phyloP scores from a whole-genome alignment of 2,113 vertebrate genomes.

The Meriones unguiculatus region DNA sequence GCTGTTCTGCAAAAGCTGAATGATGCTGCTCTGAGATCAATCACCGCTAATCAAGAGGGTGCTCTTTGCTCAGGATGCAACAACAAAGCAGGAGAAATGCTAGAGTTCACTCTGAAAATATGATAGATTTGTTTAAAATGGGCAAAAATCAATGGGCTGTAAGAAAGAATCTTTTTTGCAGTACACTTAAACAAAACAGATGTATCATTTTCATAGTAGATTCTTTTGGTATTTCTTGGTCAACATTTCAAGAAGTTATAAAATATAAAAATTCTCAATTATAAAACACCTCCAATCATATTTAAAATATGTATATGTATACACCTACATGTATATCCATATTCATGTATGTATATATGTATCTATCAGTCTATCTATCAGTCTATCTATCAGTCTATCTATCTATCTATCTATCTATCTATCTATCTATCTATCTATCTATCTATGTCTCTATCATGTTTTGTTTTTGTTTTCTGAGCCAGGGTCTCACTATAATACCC shows the following conservation, averaged over 20 bases:
- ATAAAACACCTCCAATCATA: neutral
- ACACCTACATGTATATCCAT: neutral
- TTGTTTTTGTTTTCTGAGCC: neutral
- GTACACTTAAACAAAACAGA: neutral
- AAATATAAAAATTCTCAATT: neutral
- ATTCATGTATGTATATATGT: no score
- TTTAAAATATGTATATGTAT: neutral
- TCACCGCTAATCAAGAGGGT: neutral
- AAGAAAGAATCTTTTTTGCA: neutral
- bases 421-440: neutral
- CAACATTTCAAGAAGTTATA: neutral
- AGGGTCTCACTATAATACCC: neutral
- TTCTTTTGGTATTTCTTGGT: constrained; percentile 25
- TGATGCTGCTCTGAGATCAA: neutral
- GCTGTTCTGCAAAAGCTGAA: neutral
- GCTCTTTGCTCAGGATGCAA: neutral
- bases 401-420: neutral
- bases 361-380: neutral
- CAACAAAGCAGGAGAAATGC: neutral
- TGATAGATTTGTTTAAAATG: neutral
- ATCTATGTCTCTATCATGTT: neutral
- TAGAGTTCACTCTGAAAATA: constrained; percentile 9
- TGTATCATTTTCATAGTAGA: neutral
- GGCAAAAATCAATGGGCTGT: neutral
- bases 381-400: neutral